phyloP scores from a whole-genome alignment of 2,797 vertebrate genomes.

The Champsocephalus esox region DNA sequence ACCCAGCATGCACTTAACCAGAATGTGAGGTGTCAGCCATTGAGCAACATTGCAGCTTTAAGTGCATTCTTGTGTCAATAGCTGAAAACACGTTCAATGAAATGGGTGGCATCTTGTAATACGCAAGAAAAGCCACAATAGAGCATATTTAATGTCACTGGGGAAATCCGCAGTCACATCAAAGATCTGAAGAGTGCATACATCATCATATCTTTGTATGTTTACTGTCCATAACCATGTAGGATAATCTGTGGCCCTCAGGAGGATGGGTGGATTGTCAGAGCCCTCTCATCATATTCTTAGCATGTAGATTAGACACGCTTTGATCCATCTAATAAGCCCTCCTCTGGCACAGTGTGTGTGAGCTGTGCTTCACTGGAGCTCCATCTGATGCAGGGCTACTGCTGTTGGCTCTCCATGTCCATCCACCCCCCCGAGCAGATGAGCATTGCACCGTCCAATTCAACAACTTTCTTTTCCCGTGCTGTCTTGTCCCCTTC shows the following conservation, averaged over 20 bases:
- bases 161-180: constrained; percentile 24
- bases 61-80: background rate
- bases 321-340: constrained; percentile 68
- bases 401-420: constrained; percentile 10
- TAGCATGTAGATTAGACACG: constrained; percentile 60
- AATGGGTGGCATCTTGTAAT: constrained; percentile 12
- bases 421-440: constrained; percentile 12
- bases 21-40: background rate
- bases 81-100: constrained; percentile 11
- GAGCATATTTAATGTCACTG: constrained; percentile 22
- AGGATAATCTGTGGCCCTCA: constrained; percentile 44
- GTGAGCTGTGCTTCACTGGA: constrained; percentile 45
- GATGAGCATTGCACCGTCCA: constrained; percentile 16
- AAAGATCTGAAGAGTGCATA: constrained; percentile 27
- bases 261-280: constrained; percentile 37
- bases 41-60: constrained; percentile 17
- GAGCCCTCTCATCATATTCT: constrained; percentile 57
- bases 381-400: constrained; percentile 39
- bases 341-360: constrained; percentile 41
- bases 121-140: constrained; percentile 17
- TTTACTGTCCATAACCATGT: constrained; percentile 41
- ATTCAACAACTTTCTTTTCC: constrained; percentile 22
- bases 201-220: constrained; percentile 42
- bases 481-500: background rate
- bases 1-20: background rate